These are phyloP conservation scores for Chrysogorgia sp. DNA, from an alignment of 92 coral and sea anemone species.

Conservation along the genomic window DNA sequence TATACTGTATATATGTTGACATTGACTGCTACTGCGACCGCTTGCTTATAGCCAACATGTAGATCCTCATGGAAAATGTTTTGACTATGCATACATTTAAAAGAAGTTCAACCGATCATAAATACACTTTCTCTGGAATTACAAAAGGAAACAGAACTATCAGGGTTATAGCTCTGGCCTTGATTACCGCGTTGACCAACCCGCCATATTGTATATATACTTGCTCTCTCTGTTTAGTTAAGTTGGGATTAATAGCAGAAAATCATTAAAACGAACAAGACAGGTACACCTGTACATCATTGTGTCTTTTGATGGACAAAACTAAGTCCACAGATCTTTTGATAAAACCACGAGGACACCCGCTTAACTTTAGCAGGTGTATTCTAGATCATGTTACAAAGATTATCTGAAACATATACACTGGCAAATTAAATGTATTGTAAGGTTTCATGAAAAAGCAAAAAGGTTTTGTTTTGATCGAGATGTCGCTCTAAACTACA, in stretches of 20 bases:
- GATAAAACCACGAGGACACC: slow-evolving; percentile 40
- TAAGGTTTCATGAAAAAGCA: too few relatives aligned
- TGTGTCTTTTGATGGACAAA: neutral
- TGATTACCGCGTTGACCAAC: too few relatives aligned
- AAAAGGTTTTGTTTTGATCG: neutral
- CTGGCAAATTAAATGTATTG: neutral
- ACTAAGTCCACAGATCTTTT: slow-evolving; percentile 5
- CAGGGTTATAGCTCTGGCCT: too few relatives aligned
- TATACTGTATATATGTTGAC: neutral
- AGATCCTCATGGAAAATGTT: too few relatives aligned
- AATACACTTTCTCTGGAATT: too few relatives aligned
- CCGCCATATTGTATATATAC: too few relatives aligned
- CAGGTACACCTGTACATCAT: neutral
- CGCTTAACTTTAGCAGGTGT: slow-evolving; percentile 2
- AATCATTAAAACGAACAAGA: neutral
- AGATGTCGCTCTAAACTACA: neutral
- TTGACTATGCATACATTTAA: too few relatives aligned
- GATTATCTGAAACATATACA: neutral
- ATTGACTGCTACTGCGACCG: neutral
- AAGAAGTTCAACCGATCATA: too few relatives aligned
- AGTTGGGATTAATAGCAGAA: too few relatives aligned
- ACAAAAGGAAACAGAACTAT: too few relatives aligned
- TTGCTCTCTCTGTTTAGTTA: too few relatives aligned
- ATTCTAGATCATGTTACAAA: neutral
- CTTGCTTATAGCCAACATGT: too few relatives aligned